These are phyloP conservation scores for Sebastes fasciatus DNA, from an alignment of 2,113 vertebrate species.

Conservation along the genomic window DNA sequence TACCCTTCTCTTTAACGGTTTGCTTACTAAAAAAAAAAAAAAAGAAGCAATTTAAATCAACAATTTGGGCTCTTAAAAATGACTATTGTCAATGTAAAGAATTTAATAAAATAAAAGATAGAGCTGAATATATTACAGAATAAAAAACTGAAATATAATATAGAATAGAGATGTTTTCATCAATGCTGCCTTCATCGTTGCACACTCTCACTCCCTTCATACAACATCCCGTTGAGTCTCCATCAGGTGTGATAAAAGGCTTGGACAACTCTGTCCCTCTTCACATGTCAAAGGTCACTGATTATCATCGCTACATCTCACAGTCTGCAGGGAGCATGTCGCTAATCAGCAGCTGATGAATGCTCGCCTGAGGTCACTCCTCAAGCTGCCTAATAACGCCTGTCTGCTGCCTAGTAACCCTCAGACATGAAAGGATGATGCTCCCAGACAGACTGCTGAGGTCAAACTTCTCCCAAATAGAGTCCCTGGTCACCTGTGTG, in stretches of 20 bases:
- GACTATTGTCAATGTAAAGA: background rate
- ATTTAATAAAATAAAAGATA: background rate
- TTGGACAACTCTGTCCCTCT: background rate
- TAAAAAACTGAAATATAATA: background rate
- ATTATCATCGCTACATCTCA: conserved; percentile 23
- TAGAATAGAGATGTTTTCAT: background rate
- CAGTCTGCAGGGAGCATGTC: conserved; percentile 20
- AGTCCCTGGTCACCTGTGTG: conserved; percentile 19
- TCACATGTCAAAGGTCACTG: conserved; percentile 43
- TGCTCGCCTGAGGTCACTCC: conserved; percentile 41
- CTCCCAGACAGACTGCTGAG: conserved; percentile 20
- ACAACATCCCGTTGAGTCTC: background rate
- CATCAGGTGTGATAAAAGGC: conserved; percentile 13
- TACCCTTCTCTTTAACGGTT: background rate
- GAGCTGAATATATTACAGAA: background rate
- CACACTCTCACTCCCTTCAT: background rate
- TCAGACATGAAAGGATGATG: conserved; percentile 53
- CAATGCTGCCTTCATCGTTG: background rate
- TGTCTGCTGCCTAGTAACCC: conserved; percentile 20
- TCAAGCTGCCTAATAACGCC: conserved; percentile 53
- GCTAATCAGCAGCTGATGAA: conserved; percentile 64
- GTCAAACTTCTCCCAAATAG: conserved; percentile 3
- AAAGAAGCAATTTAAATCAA: background rate
- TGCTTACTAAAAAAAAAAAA: background rate
- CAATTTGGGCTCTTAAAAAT: background rate